A percentile compares a stretch with the other conserved stretches of the same genome.
Evolutionary conservation across 1,140 invertebrate genomes (phyloP).

Genomic region (Campoletis sonorensis): DNA sequence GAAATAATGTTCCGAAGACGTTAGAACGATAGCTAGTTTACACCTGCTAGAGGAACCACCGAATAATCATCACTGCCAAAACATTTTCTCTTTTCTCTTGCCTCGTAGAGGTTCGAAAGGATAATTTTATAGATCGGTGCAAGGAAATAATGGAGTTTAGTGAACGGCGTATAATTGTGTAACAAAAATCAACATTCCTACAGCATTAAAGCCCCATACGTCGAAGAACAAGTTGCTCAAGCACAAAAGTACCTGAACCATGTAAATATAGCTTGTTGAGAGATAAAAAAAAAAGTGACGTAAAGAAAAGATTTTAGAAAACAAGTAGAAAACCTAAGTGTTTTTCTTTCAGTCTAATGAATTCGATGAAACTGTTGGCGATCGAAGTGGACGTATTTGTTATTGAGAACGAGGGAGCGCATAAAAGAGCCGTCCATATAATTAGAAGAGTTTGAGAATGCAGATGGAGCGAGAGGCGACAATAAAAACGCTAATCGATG

Average conservation of each 20-base stretch:
- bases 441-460: conserved; percentile 66
- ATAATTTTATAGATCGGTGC: neutral
- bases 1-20: neutral
- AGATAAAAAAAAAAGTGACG: neutral
- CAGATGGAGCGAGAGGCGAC: conserved; percentile 60
- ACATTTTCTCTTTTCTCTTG: neutral
- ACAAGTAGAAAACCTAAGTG: neutral
- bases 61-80: conserved; percentile 7
- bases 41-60: neutral
- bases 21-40: neutral
- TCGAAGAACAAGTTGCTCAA: conserved; percentile 9
- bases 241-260: conserved; percentile 15
- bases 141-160: neutral
- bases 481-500: conserved; percentile 60
- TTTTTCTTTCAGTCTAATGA: conserved; percentile 21
- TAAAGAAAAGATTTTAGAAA: neutral
- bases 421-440: conserved; percentile 1
- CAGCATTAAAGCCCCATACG: neutral
- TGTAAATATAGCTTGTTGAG: neutral
- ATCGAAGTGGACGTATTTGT: neutral
- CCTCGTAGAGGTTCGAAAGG: neutral
- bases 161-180: neutral
- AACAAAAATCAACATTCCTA: neutral
- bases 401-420: neutral
- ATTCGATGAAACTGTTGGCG: conserved; percentile 8